Percentiles rank a stretch among this genome's conserved stretches.
These are phyloP conservation scores for Sebastes hubbsi DNA, from an alignment of 2,797 vertebrate genomes.

Conservation along the genomic window DNA sequence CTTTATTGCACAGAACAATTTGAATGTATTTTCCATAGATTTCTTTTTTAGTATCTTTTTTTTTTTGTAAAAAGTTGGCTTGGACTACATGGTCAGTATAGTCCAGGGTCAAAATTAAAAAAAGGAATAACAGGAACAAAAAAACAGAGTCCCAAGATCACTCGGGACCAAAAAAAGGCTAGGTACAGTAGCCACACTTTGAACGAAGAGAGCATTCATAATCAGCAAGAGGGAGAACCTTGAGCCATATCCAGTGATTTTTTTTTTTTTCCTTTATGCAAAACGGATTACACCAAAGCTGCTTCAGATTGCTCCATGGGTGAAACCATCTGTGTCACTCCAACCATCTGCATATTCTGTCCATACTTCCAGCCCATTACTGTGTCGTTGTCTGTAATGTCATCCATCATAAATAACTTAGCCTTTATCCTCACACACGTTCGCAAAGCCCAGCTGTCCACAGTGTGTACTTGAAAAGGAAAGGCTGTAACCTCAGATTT, in stretches of 20 bases:
- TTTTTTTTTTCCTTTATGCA: conserved; percentile 71
- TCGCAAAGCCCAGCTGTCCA: conserved; percentile 73
- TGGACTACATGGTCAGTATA: conserved; percentile 82
- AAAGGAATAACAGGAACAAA: conserved; percentile 58
- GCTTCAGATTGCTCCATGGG: conserved; percentile 75
- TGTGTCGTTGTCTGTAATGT: conserved; percentile 70
- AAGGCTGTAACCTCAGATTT: conserved; percentile 64
- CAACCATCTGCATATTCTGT: conserved; percentile 73
- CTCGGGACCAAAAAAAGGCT: conserved; percentile 68
- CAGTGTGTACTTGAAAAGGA: conserved; percentile 65
- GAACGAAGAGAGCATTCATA: conserved; percentile 83
- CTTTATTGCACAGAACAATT: conserved; percentile 91
- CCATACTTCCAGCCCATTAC: conserved; percentile 77
- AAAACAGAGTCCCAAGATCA: conserved; percentile 64
- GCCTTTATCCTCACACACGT: conserved; percentile 64
- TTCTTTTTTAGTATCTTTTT: conserved; percentile 76
- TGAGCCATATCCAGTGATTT: conserved; percentile 62
- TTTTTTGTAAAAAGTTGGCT: conserved; percentile 84
- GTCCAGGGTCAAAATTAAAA: conserved; percentile 77
- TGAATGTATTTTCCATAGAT: conserved; percentile 84
- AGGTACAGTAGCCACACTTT: conserved; percentile 81
- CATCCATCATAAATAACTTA: conserved; percentile 75
- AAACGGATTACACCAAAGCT: conserved; percentile 82
- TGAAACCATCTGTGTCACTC: conserved; percentile 80
- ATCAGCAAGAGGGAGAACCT: conserved; percentile 78